A percentile compares a stretch with the other conserved stretches of the same genome.
These are phyloP conservation scores for Antheraea pernyi DNA, from an alignment of 1,140 invertebrate species.

Conservation along the genomic window DNA sequence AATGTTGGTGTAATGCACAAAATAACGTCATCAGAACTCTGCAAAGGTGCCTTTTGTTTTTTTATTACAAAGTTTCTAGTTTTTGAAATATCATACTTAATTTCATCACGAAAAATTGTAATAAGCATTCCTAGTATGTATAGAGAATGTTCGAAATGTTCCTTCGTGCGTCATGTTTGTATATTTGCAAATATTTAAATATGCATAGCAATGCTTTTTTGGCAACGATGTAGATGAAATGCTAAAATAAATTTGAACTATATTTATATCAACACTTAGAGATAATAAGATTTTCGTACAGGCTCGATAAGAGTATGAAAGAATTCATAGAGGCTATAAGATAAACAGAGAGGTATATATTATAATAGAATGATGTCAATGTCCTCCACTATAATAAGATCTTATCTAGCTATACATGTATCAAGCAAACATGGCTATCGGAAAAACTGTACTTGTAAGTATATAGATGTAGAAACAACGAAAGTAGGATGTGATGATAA, in stretches of 20 bases:
- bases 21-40: too few relatives aligned
- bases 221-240: background rate
- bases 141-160: background rate
- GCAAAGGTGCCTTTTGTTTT: too few relatives aligned
- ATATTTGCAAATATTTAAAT: background rate
- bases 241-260: background rate
- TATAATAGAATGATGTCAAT: conserved; percentile 6
- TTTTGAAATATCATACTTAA: too few relatives aligned
- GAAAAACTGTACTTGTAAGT: background rate
- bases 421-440: conserved; percentile 6
- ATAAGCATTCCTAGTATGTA: too few relatives aligned
- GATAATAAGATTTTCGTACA: background rate
- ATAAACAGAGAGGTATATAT: background rate
- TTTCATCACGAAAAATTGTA: too few relatives aligned
- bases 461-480: background rate
- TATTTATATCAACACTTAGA: background rate
- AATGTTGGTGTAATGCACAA: too few relatives aligned
- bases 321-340: background rate
- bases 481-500: conserved; percentile 8
- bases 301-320: background rate
- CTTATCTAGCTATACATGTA: conserved; percentile 3
- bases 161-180: background rate
- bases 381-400: conserved; percentile 5
- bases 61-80: too few relatives aligned
- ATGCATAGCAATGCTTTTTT: background rate